These are phyloP conservation scores for Meiosimyza platycephala DNA, from an alignment of 2,888 invertebrate species.

Conservation along the genomic window DNA sequence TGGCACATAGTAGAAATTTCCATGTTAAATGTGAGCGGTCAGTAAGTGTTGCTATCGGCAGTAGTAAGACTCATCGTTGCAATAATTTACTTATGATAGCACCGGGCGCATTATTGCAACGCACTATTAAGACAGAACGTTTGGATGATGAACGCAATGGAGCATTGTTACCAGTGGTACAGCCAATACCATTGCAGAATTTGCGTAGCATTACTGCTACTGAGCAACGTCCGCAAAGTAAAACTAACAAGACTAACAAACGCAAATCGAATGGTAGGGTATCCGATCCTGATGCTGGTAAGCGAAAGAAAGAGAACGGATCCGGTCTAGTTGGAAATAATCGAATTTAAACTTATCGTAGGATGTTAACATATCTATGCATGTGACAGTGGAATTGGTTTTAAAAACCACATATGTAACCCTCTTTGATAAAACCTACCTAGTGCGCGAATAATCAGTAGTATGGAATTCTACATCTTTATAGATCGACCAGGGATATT, in stretches of 20 bases:
- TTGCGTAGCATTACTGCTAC: background rate
- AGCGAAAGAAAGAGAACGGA: constrained; percentile 20
- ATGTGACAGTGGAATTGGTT: too few relatives aligned
- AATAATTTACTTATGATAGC: constrained; percentile 63
- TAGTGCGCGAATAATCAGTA: too few relatives aligned
- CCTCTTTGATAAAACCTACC: too few relatives aligned
- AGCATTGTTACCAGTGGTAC: constrained; percentile 19
- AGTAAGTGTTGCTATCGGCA: constrained; percentile 16
- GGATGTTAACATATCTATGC: too few relatives aligned
- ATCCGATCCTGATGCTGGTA: constrained; percentile 10
- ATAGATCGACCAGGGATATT: too few relatives aligned
- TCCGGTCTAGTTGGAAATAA: constrained; percentile 19
- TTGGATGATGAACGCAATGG: constrained; percentile 7
- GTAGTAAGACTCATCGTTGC: constrained; percentile 36
- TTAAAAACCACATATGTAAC: too few relatives aligned
- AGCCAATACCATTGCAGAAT: constrained; percentile 26
- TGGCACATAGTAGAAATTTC: background rate
- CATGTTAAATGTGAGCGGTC: constrained; percentile 25
- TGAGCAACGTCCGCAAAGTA: constrained; percentile 15
- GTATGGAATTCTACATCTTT: too few relatives aligned
- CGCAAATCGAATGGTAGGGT: constrained; percentile 23
- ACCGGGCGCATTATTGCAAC: constrained; percentile 34
- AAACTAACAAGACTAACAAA: constrained; percentile 14
- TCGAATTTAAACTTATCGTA: constrained; percentile 18
- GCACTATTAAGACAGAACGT: constrained; percentile 38